Conservation (phyloP, 2,113 vertebrate species). For the Leucosticte australis region DNA sequence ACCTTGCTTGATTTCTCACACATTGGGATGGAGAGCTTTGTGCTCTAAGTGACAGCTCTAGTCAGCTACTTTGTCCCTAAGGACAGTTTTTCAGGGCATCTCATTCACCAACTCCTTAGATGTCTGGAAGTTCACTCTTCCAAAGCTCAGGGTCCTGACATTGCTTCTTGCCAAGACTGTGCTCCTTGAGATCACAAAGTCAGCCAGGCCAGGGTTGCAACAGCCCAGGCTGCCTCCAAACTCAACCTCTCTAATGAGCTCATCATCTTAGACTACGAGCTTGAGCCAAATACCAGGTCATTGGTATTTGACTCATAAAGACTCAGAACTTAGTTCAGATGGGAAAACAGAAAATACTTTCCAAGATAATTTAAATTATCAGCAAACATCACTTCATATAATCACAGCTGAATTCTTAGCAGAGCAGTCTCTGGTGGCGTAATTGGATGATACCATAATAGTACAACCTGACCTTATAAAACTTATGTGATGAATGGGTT, state of each 20-base stretch:
- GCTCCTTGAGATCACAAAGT: background rate
- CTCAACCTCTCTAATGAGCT: background rate
- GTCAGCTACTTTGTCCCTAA: background rate
- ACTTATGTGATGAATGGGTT: background rate
- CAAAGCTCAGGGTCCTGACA: background rate
- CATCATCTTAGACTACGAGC: background rate
- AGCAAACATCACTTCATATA: background rate
- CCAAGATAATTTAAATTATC: background rate
- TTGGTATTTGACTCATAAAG: background rate
- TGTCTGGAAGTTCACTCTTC: background rate
- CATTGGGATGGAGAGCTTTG: background rate
- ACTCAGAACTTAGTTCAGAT: background rate
- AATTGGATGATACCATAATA: background rate
- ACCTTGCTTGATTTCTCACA: background rate
- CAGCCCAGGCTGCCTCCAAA: background rate
- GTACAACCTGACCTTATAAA: background rate
- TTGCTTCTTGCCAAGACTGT: background rate
- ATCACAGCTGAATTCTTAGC: background rate
- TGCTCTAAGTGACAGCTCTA: background rate
- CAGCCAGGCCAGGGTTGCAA: accelerated
- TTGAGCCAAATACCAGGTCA: background rate
- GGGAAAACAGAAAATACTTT: background rate
- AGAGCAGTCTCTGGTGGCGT: background rate
- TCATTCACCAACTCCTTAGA: background rate
- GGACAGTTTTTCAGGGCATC: background rate